A percentile compares a stretch with the other conserved stretches of the same genome.
Evolutionary conservation across 2,797 vertebrate species (phyloP).

Genomic region (Sciurus carolinensis): DNA sequence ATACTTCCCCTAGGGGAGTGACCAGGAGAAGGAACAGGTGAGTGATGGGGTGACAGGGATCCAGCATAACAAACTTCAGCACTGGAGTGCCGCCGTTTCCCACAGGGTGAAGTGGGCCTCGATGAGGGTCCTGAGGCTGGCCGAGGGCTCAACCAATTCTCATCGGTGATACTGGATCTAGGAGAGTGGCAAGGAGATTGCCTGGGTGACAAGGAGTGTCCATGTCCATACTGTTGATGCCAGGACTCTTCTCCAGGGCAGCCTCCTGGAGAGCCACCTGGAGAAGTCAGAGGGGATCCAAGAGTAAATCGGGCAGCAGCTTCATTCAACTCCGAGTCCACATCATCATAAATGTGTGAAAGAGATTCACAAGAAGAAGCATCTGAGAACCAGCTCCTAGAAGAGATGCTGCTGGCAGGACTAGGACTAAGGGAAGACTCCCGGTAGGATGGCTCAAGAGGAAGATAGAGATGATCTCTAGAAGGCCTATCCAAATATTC

Average conservation of each 20-base stretch:
- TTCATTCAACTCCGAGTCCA: constrained; percentile 98
- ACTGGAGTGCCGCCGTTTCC: constrained; percentile 98
- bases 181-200: constrained; percentile 98
- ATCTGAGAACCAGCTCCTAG: constrained; percentile 99
- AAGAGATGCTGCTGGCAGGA: constrained; percentile 98
- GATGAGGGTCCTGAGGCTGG: constrained; percentile 97
- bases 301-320: constrained; percentile 97
- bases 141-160: constrained; percentile 98
- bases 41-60: constrained; percentile 97
- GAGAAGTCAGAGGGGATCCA: constrained; percentile 96
- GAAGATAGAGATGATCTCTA: constrained; percentile 98
- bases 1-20: constrained; percentile 97
- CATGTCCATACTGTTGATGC: constrained; percentile 93
- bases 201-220: constrained; percentile 95
- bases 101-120: constrained; percentile 97
- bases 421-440: constrained; percentile 98
- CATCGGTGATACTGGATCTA: constrained; percentile 98
- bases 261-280: constrained; percentile 95
- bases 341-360: constrained; percentile 98
- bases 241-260: constrained; percentile 93
- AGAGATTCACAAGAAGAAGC: constrained; percentile 99
- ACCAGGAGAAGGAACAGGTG: constrained; percentile 96
- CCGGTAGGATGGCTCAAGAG: constrained; percentile 97
- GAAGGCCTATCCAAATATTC: constrained; percentile 97
- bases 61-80: constrained; percentile 96